phyloP scores from a whole-genome alignment of 2,888 invertebrate genomes.

The Oscheius onirici region DNA sequence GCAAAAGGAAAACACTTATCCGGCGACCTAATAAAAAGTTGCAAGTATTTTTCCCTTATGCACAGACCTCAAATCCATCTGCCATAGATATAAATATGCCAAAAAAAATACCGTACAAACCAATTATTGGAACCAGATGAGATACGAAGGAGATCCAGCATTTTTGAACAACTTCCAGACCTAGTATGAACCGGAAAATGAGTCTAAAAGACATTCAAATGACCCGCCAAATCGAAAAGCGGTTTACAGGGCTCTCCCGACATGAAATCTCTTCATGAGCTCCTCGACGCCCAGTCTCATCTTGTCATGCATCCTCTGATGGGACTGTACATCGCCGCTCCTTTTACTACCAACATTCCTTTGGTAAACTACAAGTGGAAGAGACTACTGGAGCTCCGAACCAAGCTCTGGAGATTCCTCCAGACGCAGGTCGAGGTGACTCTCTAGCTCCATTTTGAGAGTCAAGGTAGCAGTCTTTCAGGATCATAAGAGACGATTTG shows the following conservation, averaged over 20 bases:
- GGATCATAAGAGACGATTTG: conserved; percentile 48
- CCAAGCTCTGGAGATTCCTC: conserved; percentile 59
- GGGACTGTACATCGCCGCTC: conserved; percentile 64
- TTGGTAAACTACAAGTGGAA: conserved; percentile 62
- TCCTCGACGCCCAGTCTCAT: conserved; percentile 42
- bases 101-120: no score
- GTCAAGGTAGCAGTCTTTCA: conserved; percentile 4
- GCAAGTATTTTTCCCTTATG: no score
- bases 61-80: no score
- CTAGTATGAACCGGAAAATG: no score
- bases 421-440: conserved; percentile 58
- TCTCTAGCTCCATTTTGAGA: neutral
- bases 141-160: no score
- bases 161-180: no score
- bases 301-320: conserved; percentile 64
- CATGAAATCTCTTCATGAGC: conserved; percentile 61
- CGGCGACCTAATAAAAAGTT: no score
- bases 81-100: no score
- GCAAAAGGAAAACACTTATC: no score
- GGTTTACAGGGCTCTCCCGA: conserved; percentile 52
- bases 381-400: conserved; percentile 56
- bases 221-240: no score
- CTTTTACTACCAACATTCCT: conserved; percentile 62
- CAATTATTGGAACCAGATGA: no score
- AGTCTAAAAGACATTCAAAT: no score